Evolutionary conservation across 2,113 vertebrate genomes (phyloP), one percentile per base, ranked within the genome.

Genomic region (Grammomys surdaster): DNA sequence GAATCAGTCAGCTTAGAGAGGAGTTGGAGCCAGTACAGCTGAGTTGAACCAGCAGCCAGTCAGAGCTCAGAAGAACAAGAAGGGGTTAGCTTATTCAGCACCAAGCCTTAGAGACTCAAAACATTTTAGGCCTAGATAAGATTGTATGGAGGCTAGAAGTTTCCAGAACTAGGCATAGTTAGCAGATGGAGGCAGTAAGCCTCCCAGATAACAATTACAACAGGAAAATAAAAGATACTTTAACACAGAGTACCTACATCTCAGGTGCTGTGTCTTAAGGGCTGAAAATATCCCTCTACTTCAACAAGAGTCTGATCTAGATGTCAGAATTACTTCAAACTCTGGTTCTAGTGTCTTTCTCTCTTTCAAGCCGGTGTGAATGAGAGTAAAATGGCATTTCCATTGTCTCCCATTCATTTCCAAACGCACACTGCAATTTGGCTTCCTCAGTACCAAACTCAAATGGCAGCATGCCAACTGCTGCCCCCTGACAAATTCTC

Each of bases 301-400:
- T 43, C 31, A 85, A 58, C 70, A 56, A 88, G 51, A 93, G 8
- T 84, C 26, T 63, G 72, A 75, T 31, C 7, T 19, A 87, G 36
- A 73, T 43, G 93, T 31, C 12, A 93, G 13, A 90, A 28, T 89
- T 94, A 63, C 92, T 95, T 91, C 46, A 96, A 72, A 73, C 54
- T 72, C 8, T 46, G 80, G 2, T 73, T 63, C 24, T 76, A 72
- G n/a, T 81, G 22, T 70, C 6, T 75, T 75, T 60, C 17, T 90
- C 31, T 60, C 70, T 73, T 86, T 93, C 67, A 95, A 96, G 19
- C 67, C n/a, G 82, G 72, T 22, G 67, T 86, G 93, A 63, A 87
- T 89, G n/a, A 90, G 46, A 70, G 22, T 86, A 77, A 96, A 89
- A 91, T 9, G 8, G 4, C 17, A 92, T 69, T 95, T 87, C 51